Conservation (phyloP, 2,113 vertebrate species). For the Antennarius striatus region DNA sequence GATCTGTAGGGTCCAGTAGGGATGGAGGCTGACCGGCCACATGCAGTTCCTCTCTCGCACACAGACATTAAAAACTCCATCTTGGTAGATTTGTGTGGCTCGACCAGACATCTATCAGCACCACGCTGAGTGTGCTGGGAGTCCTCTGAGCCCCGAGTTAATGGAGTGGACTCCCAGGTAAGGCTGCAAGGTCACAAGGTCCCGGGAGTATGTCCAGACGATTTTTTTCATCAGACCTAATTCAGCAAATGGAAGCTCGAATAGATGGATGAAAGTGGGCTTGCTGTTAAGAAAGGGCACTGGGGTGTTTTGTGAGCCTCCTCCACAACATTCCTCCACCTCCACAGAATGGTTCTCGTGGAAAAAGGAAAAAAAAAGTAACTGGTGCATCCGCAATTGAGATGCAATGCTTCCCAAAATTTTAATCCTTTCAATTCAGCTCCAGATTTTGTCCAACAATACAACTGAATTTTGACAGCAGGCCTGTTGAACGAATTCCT, state of each 20-base stretch:
- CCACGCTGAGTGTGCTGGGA: background rate
- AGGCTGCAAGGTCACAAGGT: conserved; percentile 20
- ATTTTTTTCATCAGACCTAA: conserved; percentile 1
- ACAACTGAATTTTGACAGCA: too few relatives aligned
- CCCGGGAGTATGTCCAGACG: background rate
- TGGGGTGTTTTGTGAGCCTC: background rate
- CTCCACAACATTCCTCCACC: too few relatives aligned
- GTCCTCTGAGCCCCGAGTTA: conserved; percentile 1
- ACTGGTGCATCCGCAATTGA: too few relatives aligned
- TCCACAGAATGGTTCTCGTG: too few relatives aligned
- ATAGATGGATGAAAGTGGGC: background rate
- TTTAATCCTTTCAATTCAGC: too few relatives aligned
- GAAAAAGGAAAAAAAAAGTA: too few relatives aligned
- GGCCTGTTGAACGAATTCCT: too few relatives aligned
- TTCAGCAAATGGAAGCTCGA: conserved; percentile 4
- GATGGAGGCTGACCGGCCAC: background rate
- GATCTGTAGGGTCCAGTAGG: background rate
- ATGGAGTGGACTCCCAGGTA: background rate
- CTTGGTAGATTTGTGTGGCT: background rate
- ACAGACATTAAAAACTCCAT: background rate
- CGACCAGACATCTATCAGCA: background rate
- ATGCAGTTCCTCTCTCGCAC: background rate
- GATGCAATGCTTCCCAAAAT: too few relatives aligned
- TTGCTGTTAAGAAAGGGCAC: background rate
- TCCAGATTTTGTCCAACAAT: too few relatives aligned